These are phyloP conservation scores for Centroberyx gerrardi DNA, from an alignment of 2,797 vertebrate species.

Conservation along the genomic window DNA sequence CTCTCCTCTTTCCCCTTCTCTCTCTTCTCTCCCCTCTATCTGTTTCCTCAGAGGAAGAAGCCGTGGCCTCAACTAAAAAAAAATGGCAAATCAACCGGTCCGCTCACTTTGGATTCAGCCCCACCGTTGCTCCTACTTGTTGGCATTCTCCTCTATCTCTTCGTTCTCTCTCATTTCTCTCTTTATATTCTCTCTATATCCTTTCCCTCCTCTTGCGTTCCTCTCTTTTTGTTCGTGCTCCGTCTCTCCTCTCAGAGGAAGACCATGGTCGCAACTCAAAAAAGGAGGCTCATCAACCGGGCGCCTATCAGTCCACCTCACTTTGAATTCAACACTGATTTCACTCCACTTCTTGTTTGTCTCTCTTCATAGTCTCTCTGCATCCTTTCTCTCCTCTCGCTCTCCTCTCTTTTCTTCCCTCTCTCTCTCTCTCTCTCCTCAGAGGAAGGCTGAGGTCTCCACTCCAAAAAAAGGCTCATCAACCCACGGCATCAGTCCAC, in stretches of 20 bases:
- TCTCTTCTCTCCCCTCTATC: neutral
- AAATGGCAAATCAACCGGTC: slow-evolving; percentile 4
- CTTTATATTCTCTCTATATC: slow-evolving; percentile 1
- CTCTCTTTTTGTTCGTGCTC: neutral
- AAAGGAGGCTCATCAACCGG: too few species aligned
- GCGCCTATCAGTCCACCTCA: too few species aligned
- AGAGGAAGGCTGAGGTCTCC: too few species aligned
- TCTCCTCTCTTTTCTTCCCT: too few species aligned
- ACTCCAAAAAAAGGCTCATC: too few species aligned
- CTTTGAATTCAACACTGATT: too few species aligned
- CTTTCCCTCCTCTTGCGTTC: neutral
- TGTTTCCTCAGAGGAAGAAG: slow-evolving; percentile 2
- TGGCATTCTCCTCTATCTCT: slow-evolving; percentile 8
- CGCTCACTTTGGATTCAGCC: slow-evolving; percentile 11
- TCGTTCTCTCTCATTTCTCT: slow-evolving; percentile 1
- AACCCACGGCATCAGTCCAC: too few species aligned
- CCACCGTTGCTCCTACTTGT: neutral
- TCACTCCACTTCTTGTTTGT: too few species aligned
- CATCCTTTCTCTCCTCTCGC: too few species aligned
- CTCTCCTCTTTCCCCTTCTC: neutral
- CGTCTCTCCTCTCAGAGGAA: neutral
- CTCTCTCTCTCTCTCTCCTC: too few species aligned
- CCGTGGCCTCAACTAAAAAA: neutral
- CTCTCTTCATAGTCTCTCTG: too few species aligned
- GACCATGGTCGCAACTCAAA: neutral